A percentile compares a stretch with the other conserved stretches of the same genome.
These are phyloP conservation scores for Cynaeus angustus DNA, from an alignment of 2,888 invertebrate genomes.

Conservation along the genomic window DNA sequence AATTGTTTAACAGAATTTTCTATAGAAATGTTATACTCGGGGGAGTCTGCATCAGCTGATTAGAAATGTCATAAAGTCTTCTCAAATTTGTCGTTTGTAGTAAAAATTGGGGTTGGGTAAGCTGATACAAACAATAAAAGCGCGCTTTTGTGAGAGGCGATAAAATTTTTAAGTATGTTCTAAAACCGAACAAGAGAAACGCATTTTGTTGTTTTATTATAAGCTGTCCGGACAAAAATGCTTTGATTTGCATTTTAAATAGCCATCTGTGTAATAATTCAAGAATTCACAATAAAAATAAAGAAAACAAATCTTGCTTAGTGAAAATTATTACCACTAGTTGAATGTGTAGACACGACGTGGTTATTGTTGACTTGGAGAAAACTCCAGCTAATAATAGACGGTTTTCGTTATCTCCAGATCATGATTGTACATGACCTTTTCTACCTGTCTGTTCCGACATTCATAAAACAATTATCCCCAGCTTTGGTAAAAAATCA, in stretches of 20 bases:
- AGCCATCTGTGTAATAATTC: background rate
- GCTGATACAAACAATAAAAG: constrained; percentile 22
- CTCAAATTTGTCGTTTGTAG: background rate
- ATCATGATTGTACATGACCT: background rate
- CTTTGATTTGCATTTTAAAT: constrained; percentile 1
- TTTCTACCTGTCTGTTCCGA: background rate
- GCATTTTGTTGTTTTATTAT: constrained; percentile 20
- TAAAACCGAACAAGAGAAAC: constrained; percentile 21
- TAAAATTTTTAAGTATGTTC: constrained; percentile 24
- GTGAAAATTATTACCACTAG: constrained; percentile 6
- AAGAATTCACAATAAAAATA: background rate
- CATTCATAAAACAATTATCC: background rate
- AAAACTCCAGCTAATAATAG: background rate
- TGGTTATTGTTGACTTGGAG: constrained; percentile 19
- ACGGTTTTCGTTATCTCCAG: background rate
- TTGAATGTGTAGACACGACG: constrained; percentile 8
- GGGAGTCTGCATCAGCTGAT: background rate
- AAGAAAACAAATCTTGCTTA: background rate
- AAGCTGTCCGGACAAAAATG: background rate
- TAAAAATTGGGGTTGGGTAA: constrained; percentile 19
- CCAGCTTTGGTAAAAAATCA: constrained; percentile 10
- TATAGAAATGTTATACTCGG: no score
- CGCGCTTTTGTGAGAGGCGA: constrained; percentile 1
- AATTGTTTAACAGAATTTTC: no score
- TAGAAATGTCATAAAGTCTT: constrained; percentile 23